Conservation (phyloP, 2,113 vertebrate genomes). For the Zosterops hypoxanthus region DNA sequence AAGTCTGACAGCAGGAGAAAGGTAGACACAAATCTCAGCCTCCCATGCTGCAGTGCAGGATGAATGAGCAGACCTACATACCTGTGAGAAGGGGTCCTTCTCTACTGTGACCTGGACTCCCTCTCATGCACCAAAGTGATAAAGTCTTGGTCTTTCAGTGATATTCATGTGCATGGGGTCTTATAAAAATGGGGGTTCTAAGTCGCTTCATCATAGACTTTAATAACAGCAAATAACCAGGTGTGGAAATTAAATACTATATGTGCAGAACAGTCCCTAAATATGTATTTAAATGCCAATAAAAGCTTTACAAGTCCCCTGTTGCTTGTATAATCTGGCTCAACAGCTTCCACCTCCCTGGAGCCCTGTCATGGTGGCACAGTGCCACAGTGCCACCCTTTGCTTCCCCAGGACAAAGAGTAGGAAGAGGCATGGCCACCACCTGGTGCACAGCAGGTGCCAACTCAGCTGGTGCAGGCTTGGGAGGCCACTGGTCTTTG, state of each 20-base stretch:
- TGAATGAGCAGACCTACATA: rapidly evolving
- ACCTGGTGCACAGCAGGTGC: not conserved
- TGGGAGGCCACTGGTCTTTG: not conserved
- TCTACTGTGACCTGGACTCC: not conserved
- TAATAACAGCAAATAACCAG: constrained; percentile 57
- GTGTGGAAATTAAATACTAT: constrained; percentile 49
- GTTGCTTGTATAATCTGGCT: not conserved
- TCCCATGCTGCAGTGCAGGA: rapidly evolving
- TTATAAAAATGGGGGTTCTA: constrained; percentile 2
- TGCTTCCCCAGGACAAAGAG: not conserved
- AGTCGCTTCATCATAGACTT: constrained; percentile 54
- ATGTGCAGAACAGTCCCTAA: constrained; percentile 24
- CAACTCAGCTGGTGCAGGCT: not conserved
- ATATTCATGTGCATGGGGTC: not conserved
- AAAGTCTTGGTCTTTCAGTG: constrained; percentile 21
- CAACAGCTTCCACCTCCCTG: not conserved
- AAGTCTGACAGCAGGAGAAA: not conserved
- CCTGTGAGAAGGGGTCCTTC: not conserved
- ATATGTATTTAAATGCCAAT: constrained; percentile 36
- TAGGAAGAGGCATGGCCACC: not conserved
- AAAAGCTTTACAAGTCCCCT: constrained; percentile 47
- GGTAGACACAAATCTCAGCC: rapidly evolving
- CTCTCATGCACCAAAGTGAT: constrained; percentile 1
- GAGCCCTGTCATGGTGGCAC: not conserved
- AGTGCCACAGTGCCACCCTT: not conserved